Evolutionary conservation across 2,797 vertebrate genomes (phyloP).

Genomic region (Rhynchotus rufescens): DNA sequence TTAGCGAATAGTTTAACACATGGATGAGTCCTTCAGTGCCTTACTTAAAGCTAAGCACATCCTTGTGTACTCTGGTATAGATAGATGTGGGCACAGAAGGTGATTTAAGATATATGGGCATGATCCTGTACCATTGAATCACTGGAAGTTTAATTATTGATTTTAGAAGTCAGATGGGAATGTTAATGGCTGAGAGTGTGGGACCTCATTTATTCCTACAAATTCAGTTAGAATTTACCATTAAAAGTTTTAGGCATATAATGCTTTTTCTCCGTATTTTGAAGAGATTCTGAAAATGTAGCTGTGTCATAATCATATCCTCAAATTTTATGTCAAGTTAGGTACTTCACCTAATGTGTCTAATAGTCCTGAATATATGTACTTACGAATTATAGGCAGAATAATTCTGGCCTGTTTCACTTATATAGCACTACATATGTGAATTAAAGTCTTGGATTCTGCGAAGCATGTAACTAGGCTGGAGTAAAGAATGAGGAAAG

Average conservation of each 20-base stretch:
- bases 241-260: neutral
- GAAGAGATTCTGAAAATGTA: neutral
- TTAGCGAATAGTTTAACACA: neutral
- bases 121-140: neutral
- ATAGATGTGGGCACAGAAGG: neutral
- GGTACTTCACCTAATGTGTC: neutral
- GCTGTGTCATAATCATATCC: neutral
- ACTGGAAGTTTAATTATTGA: neutral
- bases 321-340: neutral
- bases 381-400: neutral
- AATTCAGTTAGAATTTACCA: neutral
- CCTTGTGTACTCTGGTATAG: neutral
- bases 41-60: neutral
- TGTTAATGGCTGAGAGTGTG: neutral
- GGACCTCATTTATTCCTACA: neutral
- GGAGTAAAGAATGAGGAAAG: neutral
- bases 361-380: neutral
- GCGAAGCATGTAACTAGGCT: neutral
- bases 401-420: neutral
- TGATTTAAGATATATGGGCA: neutral
- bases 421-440: accelerated
- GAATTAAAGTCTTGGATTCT: neutral
- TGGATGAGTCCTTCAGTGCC: neutral
- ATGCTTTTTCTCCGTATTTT: neutral
- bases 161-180: neutral